Base-by-base conservation (phyloP, 2,113 vertebrate species). In the Manacus vitellinus region DNA sequence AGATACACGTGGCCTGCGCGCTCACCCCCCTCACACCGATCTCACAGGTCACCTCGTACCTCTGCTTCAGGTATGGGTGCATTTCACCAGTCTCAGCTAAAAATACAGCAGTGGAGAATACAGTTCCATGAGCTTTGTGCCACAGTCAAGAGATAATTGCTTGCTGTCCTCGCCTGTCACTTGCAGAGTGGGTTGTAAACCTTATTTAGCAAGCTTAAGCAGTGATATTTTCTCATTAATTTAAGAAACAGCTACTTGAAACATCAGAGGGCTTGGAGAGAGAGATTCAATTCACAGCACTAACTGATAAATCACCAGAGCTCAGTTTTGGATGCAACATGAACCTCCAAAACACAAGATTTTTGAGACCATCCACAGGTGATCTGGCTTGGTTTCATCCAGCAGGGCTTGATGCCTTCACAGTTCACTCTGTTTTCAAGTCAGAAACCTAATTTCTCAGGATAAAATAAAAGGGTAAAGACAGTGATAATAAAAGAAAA, bases 401-500 rank as follows among this genome's bases (percentile, higher is more conserved):
- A 49, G 63, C 9, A 73, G 63, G 10, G 51, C 47, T 89, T 87
- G 92, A 95, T 96, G 77, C 90, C 97, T 97, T 94, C 86, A 94
- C 84, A 91, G 86, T 62, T 91, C 39, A 55, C 47, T 89, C 52
- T 55, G 28, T 43, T 95, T 91, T 89, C 59, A 67, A 96, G 74
- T 71, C 58, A 73, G 77, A 93, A 93, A 93, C 79, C 82, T 91
- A 91, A 96, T 96, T 95, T 92, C 44, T 88, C 79, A 95, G 77
- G 62, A 71, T 91, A 96, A 96, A 95, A 96, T 96, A 92, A 90
- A 96, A 96, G 96, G 84, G 62, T 90, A 81, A 95, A 95, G 95
- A 94, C 75, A 94, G 85, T 75, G 91, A 85, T 96, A 95, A 97
- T 96, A 92, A 94, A 96, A 88, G 93, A 88, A 95, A 97, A 96